Percentiles rank a stretch among this genome's conserved stretches.
Evolutionary conservation across 2,113 vertebrate genomes (phyloP).

Genomic region (Odontophorus gujanensis): DNA sequence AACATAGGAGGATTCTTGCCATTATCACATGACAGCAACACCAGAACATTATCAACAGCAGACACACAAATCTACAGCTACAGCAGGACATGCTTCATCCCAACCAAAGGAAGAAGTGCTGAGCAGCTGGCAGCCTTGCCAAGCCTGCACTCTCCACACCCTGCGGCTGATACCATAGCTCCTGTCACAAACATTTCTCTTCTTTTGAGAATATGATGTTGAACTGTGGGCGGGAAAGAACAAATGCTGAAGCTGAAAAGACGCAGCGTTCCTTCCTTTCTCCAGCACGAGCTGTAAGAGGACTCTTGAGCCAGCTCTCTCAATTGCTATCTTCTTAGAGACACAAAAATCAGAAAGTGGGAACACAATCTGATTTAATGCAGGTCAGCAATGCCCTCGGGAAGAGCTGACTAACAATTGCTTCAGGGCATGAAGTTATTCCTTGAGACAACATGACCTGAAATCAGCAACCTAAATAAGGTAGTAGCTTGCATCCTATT

Average conservation of each 20-base stretch:
- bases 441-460: neutral
- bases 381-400: neutral
- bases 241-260: neutral
- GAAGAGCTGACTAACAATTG: neutral
- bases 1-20: neutral
- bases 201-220: neutral
- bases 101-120: neutral
- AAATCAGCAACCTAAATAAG: neutral
- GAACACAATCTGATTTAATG: neutral
- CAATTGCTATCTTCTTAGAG: neutral
- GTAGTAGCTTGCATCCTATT: neutral
- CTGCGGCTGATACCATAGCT: rapidly evolving
- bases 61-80: neutral
- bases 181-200: neutral
- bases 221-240: neutral
- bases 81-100: neutral
- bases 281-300: neutral
- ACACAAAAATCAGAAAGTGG: neutral
- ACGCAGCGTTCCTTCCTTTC: neutral
- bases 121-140: neutral
- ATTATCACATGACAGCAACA: neutral
- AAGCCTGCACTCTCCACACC: neutral
- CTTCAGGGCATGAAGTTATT: neutral
- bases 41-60: neutral
- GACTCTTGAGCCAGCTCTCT: neutral